phyloP scores from a whole-genome alignment of 2,797 vertebrate species.

The Scarus forsteni region DNA sequence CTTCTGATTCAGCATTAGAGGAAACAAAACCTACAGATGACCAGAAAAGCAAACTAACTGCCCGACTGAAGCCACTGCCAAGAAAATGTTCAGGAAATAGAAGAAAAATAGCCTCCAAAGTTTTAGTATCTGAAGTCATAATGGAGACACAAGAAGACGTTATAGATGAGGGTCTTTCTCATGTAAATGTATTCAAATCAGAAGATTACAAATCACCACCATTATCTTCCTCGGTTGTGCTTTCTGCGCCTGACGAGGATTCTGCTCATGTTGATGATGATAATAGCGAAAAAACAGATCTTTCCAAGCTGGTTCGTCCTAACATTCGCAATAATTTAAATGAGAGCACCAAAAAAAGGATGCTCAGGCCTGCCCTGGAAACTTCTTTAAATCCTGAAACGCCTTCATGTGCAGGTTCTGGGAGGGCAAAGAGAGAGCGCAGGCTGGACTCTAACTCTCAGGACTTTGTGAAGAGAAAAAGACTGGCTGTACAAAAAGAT shows the following conservation, averaged over 20 bases:
- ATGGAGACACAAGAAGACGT: constrained; percentile 5
- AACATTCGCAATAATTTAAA: constrained; percentile 24
- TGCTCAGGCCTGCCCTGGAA: constrained; percentile 2
- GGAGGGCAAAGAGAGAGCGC: constrained; percentile 46
- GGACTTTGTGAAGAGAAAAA: constrained; percentile 56
- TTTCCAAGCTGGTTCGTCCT: constrained; percentile 1
- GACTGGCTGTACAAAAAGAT: constrained; percentile 11
- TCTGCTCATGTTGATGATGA: constrained; percentile 7
- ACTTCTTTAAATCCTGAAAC: constrained; percentile 10
- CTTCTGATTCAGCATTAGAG: constrained; percentile 21
- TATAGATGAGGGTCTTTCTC: constrained; percentile 13
- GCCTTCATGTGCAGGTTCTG: neutral
- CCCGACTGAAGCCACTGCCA: constrained; percentile 12
- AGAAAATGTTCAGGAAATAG: constrained; percentile 31
- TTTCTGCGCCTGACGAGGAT: constrained; percentile 4
- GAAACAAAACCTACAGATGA: constrained; percentile 3
- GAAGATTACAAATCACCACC: neutral
- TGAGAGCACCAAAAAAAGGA: neutral
- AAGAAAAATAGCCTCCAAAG: constrained; percentile 13
- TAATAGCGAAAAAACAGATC: neutral
- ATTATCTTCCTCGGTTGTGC: constrained; percentile 26
- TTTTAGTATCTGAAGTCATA: neutral
- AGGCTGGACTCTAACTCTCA: constrained; percentile 12
- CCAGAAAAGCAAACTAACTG: neutral
- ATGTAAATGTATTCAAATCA: neutral